Evolutionary conservation across 2,888 invertebrate species (phyloP).

Genomic region (Athalia cordata): DNA sequence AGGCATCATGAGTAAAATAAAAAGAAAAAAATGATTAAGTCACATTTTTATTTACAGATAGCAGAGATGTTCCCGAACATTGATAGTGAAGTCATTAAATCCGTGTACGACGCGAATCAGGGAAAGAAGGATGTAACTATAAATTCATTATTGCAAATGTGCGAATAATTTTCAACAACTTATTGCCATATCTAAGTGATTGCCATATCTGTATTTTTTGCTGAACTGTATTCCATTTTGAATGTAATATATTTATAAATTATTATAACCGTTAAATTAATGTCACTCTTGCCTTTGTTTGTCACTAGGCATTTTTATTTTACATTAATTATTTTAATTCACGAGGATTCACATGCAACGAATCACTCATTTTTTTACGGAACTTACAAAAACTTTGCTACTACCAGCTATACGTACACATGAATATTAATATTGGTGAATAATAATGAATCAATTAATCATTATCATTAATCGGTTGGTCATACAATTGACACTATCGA

Average conservation of each 20-base stretch:
- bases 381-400: slow-evolving; percentile 3
- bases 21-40: not conserved
- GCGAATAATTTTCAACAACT: slow-evolving; percentile 75
- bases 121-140: slow-evolving; percentile 94
- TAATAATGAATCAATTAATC: slow-evolving; percentile 10
- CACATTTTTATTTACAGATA: slow-evolving; percentile 76
- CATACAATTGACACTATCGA: too few relatives aligned
- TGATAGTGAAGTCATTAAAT: slow-evolving; percentile 93
- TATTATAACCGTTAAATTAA: slow-evolving; percentile 53
- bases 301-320: not conserved
- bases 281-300: slow-evolving; percentile 20
- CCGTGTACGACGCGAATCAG: slow-evolving; percentile 90
- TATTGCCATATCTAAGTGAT: slow-evolving; percentile 50
- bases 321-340: not conserved
- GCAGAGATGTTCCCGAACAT: slow-evolving; percentile 98
- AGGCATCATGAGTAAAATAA: not conserved
- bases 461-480: too few relatives aligned
- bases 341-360: not conserved
- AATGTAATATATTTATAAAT: slow-evolving; percentile 67
- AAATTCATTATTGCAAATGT: slow-evolving; percentile 92
- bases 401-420: not conserved
- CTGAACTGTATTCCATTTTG: slow-evolving; percentile 58
- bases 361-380: too few relatives aligned
- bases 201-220: slow-evolving; percentile 66
- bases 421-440: slow-evolving; percentile 31